Evolutionary conservation across 2,797 vertebrate genomes (phyloP), one percentile per base, ranked within the genome.

Genomic region (Tamandua tetradactyla): DNA sequence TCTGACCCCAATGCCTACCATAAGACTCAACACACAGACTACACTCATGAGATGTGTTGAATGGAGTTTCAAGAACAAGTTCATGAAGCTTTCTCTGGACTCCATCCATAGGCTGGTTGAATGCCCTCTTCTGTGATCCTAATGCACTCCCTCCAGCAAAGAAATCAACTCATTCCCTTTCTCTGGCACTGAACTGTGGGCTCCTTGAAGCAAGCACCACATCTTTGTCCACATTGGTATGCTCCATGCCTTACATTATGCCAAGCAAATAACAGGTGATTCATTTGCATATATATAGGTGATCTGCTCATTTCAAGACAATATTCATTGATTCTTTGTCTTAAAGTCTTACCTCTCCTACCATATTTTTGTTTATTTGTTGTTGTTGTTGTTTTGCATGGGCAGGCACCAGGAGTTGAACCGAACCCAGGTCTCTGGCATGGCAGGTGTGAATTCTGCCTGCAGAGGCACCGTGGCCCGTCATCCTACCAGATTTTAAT

Each of bases 151-250:
- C 75, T 89, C 64, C 76, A 57, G 59, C 44, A 61, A 27, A 82
- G 42, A 66, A 68, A 30, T n/a, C 37, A 78, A 55, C 23, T 52
- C n/a, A 27, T 5, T 4, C 8, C 10, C 23, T 35, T 59, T 79
- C 59, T 89, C 25, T 0, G 84, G 18, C 75, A 82, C 42, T 72
- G 44, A 94, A 49, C 61, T 55, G 14, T 82, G 37, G 91, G 20
- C 32, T 88, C 89, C 74, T 9, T 68, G 37, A 93, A 88, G 84
- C 44, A 49, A 62, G 69, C 93, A 95, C 95, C 22, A 18, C 5
- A 14, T 80, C n/a, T 20, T 61, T 23, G 6, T 13, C 40, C 1
- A 88, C 80, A 94, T 47, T 44, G 30, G 4, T n/a, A n/a, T n/a
- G n/a, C n/a, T n/a, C n/a, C n/a, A n/a, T n/a, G n/a, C n/a, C n/a